Base-by-base conservation (phyloP, 2,797 vertebrate genomes). In the Peromyscus nudipes region DNA sequence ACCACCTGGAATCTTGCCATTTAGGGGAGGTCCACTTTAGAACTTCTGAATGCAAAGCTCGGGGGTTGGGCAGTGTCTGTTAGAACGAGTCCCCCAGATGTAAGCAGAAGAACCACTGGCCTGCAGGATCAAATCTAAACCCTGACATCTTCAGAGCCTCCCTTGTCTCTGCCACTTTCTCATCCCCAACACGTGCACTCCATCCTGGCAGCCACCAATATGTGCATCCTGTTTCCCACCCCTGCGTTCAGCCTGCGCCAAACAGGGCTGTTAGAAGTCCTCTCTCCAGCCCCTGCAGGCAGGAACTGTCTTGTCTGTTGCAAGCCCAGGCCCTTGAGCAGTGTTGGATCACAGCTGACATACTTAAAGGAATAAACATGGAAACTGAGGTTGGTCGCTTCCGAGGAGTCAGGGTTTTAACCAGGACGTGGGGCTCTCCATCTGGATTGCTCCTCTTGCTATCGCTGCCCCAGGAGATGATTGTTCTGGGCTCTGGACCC, bases 361-460 rank as follows among this genome's bases (percentile, higher is more conserved):
- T 60, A 64, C 4, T 2, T 62, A 76, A 93, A 46, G 0, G 6
- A 91, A 23, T 57, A 60, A 40, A 27, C 64, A 29, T 82, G 94
- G 93, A 95, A 82, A 85, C 71, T 21, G 31, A 92, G 92, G 62
- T 91, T 82, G 57, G 75, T 81, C 25, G 71, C 17, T 77, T 93
- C 81, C 23, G 34, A 55, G 60, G 82, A 94, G 92, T 77, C 7
- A 16, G 67, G 19, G 65, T 81, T 62, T 69, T 85, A 75, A 7
- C 80, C 73, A 16, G 19, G 67, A 14, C 55, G n/a, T 52, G 40
- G 12, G 46, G 16, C 62, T 62, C 43, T 13, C 12, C 1, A 31
- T 27, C 85, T 81, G 65, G 62, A 75, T 94, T 75, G 49, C 43
- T 64, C n/a, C 64, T 55, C 55, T 25, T 46, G n/a, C 55, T 55